Base-by-base conservation (phyloP, 2,888 invertebrate species). In the Caenorhabditis doughertyi region DNA sequence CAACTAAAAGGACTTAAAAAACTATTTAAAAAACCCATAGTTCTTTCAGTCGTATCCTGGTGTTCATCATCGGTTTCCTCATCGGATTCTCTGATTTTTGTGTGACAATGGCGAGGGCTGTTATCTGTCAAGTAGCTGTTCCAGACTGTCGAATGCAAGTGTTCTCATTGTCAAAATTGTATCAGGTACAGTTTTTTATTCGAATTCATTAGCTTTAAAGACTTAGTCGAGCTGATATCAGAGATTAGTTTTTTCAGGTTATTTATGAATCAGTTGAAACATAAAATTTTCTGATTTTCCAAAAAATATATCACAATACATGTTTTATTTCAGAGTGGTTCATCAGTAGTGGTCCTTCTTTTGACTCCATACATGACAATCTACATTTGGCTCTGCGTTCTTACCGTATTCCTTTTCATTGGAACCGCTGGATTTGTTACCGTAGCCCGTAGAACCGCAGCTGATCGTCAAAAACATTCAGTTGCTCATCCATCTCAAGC, bases 141-240 rank as follows among this genome's bases (percentile, higher is more conserved):
- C 85, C 87, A 7, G 81, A 85, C 13, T 82, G 73, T 42, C 68
- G 87, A 29, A 77, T 83, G 64, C 84, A 87, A 62, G 84, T 84
- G 18, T 87, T 87, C 77, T 84, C 85, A 27, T 51, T 87, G n/a
- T 83, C 85, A 39, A 79, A 85, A 42, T 72, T 87, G 29, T 87
- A 84, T 71, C 87, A 87, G 87, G 87, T 84, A 18, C 3, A 55
- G 18, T 5, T 4, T 27, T 27, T 25, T n/a, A n/a, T 32, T 29
- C 23, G 1, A 21, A 39, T 49, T 25, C 23, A 18, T 58, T 21
- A 8, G 58, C 11, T 39, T 13, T 13, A 39, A 39, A 39, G 16
- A 39, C n/a, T n/a, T n/a, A n/a, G n/a, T n/a, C n/a, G n/a, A n/a
- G n/a, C n/a, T n/a, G n/a, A n/a, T n/a, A n/a, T n/a, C n/a, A n/a